A percentile compares a stretch with the other conserved stretches of the same genome.
Evolutionary conservation across 2,888 invertebrate species (phyloP).

Genomic region (Caenorhabditis afra): DNA sequence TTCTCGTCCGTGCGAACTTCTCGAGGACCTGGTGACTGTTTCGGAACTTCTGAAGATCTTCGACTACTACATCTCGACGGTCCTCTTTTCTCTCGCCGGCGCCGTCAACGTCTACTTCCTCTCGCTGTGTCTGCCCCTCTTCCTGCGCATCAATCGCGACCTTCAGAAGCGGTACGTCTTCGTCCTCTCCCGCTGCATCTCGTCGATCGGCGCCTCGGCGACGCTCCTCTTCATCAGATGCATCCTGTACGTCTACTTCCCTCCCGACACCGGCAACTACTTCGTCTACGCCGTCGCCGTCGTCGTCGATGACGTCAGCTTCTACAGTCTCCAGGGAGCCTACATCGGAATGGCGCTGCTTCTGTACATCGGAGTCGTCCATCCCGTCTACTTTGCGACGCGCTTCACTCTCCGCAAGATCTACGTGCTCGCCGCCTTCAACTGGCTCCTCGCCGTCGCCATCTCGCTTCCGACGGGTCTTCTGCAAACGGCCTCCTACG

Average conservation of each 20-base stretch:
- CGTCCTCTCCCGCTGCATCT: slow-evolving; percentile 37
- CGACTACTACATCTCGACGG: slow-evolving; percentile 22
- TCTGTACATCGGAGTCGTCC: slow-evolving; percentile 39
- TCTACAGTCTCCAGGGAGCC: slow-evolving; percentile 44
- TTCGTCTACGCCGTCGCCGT: slow-evolving; percentile 32
- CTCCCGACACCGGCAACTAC: slow-evolving; percentile 29
- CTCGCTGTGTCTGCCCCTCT: slow-evolving; percentile 26
- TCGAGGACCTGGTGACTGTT: slow-evolving; percentile 17
- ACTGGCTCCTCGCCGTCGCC: slow-evolving; percentile 11
- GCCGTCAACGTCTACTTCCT: slow-evolving; percentile 31
- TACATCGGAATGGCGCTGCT: slow-evolving; percentile 46
- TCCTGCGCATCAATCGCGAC: slow-evolving; percentile 5
- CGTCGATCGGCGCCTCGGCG: slow-evolving; percentile 20
- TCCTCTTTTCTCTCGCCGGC: slow-evolving; percentile 25
- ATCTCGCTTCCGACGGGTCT: slow-evolving; percentile 30
- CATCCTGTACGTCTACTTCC: slow-evolving; percentile 38
- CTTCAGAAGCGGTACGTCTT: slow-evolving; percentile 34
- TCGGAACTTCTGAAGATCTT: slow-evolving; percentile 16
- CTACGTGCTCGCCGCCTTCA: slow-evolving; percentile 16
- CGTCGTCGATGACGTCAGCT: slow-evolving; percentile 25
- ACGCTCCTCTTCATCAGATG: slow-evolving; percentile 37
- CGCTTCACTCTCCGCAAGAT: slow-evolving; percentile 28
- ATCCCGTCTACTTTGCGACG: slow-evolving; percentile 31
- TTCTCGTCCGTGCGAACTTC: slow-evolving; percentile 30
- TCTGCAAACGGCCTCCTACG: slow-evolving; percentile 25